phyloP scores from a whole-genome alignment of 1,140 invertebrate species.

The Plutomurus gul region DNA sequence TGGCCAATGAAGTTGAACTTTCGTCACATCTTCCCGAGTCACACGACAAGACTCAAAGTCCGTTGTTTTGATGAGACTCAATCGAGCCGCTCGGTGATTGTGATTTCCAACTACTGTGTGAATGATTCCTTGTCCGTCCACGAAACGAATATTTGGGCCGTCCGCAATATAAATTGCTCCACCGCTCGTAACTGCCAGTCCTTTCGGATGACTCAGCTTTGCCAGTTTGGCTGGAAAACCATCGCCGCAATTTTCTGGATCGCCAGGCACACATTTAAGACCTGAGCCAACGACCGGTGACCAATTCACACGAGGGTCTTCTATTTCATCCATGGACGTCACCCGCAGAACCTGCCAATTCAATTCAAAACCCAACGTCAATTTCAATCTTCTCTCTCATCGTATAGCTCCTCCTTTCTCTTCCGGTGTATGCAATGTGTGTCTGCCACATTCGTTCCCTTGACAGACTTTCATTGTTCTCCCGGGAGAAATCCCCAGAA shows the following conservation, averaged over 20 bases:
- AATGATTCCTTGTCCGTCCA: slow-evolving; percentile 88
- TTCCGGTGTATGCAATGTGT: background rate
- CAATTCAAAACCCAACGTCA: background rate
- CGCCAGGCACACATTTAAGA: slow-evolving; percentile 86
- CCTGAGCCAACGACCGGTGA: slow-evolving; percentile 92
- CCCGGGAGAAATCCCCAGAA: slow-evolving; percentile 38
- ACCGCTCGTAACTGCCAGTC: slow-evolving; percentile 83
- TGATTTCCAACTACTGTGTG: slow-evolving; percentile 91
- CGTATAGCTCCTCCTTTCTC: background rate
- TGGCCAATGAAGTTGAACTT: slow-evolving; percentile 91
- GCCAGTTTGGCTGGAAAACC: slow-evolving; percentile 85
- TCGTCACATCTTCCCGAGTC: slow-evolving; percentile 40
- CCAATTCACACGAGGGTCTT: slow-evolving; percentile 81
- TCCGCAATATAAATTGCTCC: slow-evolving; percentile 93
- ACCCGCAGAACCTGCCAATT: slow-evolving; percentile 67
- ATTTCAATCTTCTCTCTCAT: no score
- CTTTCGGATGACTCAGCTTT: slow-evolving; percentile 94
- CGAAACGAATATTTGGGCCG: slow-evolving; percentile 88
- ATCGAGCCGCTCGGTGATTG: slow-evolving; percentile 68
- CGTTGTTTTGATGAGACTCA: slow-evolving; percentile 40
- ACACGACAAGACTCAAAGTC: slow-evolving; percentile 52
- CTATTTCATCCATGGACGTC: slow-evolving; percentile 73
- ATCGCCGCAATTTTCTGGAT: slow-evolving; percentile 87
- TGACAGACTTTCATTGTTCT: slow-evolving; percentile 2
- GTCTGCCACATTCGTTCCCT: background rate